Percentiles rank a stretch among this genome's conserved stretches.
These are phyloP conservation scores for Salticus scenicus DNA, from an alignment of 2,888 invertebrate genomes.

Conservation along the genomic window DNA sequence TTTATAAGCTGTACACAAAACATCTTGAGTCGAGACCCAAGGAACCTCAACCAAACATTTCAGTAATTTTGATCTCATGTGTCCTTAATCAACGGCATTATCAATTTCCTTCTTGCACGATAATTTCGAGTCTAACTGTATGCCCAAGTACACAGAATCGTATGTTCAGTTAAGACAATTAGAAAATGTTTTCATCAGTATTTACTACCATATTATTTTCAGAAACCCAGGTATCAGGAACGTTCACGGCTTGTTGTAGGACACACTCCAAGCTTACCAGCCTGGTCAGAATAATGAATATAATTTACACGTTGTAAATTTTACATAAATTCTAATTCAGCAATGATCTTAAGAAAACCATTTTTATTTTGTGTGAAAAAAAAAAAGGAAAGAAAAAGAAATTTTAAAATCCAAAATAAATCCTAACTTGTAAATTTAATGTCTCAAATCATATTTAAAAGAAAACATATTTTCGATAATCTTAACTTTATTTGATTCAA, in stretches of 20 bases:
- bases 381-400: too few relatives aligned
- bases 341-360: too few relatives aligned
- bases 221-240: neutral
- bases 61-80: neutral
- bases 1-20: conserved; percentile 3
- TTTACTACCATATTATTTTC: too few relatives aligned
- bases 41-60: neutral
- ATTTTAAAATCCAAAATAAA: too few relatives aligned
- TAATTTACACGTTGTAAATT: too few relatives aligned
- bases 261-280: conserved; percentile 14
- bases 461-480: too few relatives aligned
- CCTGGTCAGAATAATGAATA: too few relatives aligned
- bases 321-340: too few relatives aligned
- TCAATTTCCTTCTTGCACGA: neutral
- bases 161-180: neutral
- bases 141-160: neutral
- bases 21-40: neutral
- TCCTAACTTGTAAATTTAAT: too few relatives aligned
- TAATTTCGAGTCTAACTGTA: neutral
- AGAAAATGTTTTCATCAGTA: neutral
- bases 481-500: too few relatives aligned
- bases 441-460: too few relatives aligned
- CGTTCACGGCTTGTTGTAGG: neutral
- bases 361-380: too few relatives aligned
- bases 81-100: neutral